Conservation (phyloP, 2,888 invertebrate genomes). For the Nomada lathburiana region DNA sequence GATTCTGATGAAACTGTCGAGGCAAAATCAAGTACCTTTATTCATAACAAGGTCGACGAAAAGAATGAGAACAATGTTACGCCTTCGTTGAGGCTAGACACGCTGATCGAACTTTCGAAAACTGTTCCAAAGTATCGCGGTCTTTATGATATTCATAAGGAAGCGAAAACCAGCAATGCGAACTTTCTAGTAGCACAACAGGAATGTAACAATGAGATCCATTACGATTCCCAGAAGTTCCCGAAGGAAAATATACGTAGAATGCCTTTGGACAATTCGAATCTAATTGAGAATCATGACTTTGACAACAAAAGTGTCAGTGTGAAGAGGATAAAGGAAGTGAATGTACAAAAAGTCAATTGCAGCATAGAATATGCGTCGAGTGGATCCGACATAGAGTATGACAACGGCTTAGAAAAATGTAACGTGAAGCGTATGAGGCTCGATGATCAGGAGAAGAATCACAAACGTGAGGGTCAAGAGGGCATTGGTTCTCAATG, state of each 20-base stretch:
- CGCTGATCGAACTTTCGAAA: conserved; percentile 75
- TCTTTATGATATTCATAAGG: conserved; percentile 86
- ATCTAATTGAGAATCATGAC: conserved; percentile 83
- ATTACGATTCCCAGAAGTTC: conserved; percentile 87
- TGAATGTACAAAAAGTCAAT: conserved; percentile 82
- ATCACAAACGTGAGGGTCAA: conserved; percentile 77
- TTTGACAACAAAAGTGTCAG: conserved; percentile 84
- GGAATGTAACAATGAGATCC: conserved; percentile 85
- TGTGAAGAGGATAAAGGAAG: conserved; percentile 85
- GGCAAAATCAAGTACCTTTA: conserved; percentile 77
- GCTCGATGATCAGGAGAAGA: conserved; percentile 83
- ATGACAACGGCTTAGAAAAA: conserved; percentile 80
- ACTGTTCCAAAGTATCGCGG: conserved; percentile 76
- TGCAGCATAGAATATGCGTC: conserved; percentile 76
- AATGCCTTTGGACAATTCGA: conserved; percentile 83
- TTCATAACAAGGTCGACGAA: conserved; percentile 79
- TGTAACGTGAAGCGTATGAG: conserved; percentile 84
- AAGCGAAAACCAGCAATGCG: conserved; percentile 87
- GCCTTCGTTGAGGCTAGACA: conserved; percentile 69
- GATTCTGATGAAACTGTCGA: conserved; percentile 80
- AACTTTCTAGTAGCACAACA: conserved; percentile 85
- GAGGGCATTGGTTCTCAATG: conserved; percentile 73
- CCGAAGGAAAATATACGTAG: conserved; percentile 85
- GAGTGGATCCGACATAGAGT: conserved; percentile 80
- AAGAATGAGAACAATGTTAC: conserved; percentile 63